Percentiles rank a stretch among this genome's conserved stretches.
Conservation (phyloP, 1,140 invertebrate genomes). For the Drosophila truncata region DNA sequence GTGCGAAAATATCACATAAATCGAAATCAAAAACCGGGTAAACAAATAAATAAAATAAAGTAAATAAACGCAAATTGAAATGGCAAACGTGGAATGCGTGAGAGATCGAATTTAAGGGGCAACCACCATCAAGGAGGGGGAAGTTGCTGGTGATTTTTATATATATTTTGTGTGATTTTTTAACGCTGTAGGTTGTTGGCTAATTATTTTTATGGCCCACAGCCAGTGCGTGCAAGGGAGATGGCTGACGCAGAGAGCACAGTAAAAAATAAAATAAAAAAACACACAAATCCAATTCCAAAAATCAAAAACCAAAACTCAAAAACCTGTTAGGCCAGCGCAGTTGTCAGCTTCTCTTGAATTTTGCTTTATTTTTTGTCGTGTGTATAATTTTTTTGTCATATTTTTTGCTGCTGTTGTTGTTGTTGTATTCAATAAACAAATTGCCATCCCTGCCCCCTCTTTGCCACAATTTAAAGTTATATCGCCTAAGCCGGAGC, state of each 20-base stretch:
- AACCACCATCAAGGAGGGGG: slow-evolving; percentile 2
- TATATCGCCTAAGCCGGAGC: slow-evolving; percentile 22
- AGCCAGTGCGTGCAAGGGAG: slow-evolving; percentile 23
- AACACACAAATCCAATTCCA: slow-evolving; percentile 36
- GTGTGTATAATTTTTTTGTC: slow-evolving; percentile 20
- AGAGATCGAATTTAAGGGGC: slow-evolving; percentile 29
- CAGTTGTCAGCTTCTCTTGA: slow-evolving; percentile 43
- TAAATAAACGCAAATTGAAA: slow-evolving; percentile 62
- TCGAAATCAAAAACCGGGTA: slow-evolving; percentile 3
- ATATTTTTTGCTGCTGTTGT: slow-evolving; percentile 21
- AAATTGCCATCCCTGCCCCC: slow-evolving; percentile 49
- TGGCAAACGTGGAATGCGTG: slow-evolving; percentile 59
- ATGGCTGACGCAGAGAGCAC: not conserved
- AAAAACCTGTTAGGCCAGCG: slow-evolving; percentile 74
- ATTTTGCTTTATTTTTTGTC: slow-evolving; percentile 47
- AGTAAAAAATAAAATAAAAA: slow-evolving; percentile 2
- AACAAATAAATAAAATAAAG: slow-evolving; percentile 24
- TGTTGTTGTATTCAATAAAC: slow-evolving; percentile 63
- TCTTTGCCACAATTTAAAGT: slow-evolving; percentile 52
- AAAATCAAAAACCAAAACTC: slow-evolving; percentile 44
- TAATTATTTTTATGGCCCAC: slow-evolving; percentile 44
- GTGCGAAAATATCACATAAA: slow-evolving; percentile 39
- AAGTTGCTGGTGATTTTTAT: slow-evolving; percentile 29
- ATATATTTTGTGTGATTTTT: slow-evolving; percentile 20
- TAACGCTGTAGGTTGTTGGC: slow-evolving; percentile 41